phyloP scores from a whole-genome alignment of 2,113 vertebrate genomes.

The Rhinogobius similis region DNA sequence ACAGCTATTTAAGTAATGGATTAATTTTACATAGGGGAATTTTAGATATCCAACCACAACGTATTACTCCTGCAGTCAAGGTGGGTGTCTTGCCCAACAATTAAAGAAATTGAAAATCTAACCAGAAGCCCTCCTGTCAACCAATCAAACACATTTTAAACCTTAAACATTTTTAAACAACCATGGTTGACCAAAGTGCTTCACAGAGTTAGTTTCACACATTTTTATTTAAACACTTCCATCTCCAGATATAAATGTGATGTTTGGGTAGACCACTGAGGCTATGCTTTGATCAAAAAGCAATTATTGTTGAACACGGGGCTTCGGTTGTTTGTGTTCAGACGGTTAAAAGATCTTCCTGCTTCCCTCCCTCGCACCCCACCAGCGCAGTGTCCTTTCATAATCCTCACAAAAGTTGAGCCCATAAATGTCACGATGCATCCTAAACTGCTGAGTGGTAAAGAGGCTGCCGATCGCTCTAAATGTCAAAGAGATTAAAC shows the following conservation, averaged over 20 bases:
- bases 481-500: conserved; percentile 57
- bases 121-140: not conserved
- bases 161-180: too few relatives aligned
- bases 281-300: conserved; percentile 15
- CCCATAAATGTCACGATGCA: conserved; percentile 48
- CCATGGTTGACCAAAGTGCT: too few relatives aligned
- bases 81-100: too few relatives aligned
- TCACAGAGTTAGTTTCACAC: too few relatives aligned
- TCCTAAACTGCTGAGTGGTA: conserved; percentile 20
- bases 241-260: not conserved
- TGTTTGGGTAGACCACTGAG: not conserved
- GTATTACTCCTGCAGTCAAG: too few relatives aligned
- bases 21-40: too few relatives aligned
- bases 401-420: conserved; percentile 36
- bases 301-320: not conserved
- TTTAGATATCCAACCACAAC: too few relatives aligned
- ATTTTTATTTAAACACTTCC: too few relatives aligned
- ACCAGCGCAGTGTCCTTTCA: conserved; percentile 23
- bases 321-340: not conserved
- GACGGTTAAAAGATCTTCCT: not conserved
- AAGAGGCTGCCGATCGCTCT: conserved; percentile 34
- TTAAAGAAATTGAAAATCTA: too few relatives aligned
- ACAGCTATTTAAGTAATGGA: too few relatives aligned
- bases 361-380: not conserved
- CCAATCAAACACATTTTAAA: too few relatives aligned